A percentile compares a stretch with the other conserved stretches of the same genome.
Evolutionary conservation across 2,888 invertebrate species (phyloP).

Genomic region (Andrena camellia): DNA sequence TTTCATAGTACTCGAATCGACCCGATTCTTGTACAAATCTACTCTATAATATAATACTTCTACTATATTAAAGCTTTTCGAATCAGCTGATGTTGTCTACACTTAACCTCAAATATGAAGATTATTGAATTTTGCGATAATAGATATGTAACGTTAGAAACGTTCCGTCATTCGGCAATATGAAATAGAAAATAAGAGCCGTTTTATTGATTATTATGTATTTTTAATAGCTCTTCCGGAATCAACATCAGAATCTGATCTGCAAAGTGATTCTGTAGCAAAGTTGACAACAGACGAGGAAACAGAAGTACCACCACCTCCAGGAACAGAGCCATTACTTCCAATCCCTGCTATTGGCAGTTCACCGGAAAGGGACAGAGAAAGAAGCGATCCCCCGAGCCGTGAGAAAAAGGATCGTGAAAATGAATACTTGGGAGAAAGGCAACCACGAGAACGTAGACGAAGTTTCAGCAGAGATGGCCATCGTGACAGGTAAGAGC

Average conservation of each 20-base stretch:
- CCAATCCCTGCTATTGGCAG: constrained; percentile 80
- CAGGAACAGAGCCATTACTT: constrained; percentile 82
- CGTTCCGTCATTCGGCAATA: background rate
- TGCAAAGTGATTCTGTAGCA: constrained; percentile 73
- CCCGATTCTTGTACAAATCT: constrained; percentile 12
- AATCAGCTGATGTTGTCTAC: constrained; percentile 39
- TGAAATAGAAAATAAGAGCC: background rate
- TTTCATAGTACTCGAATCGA: background rate
- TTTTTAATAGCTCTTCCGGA: constrained; percentile 71
- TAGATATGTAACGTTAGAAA: background rate
- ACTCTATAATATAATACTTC: constrained; percentile 1
- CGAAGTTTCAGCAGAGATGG: constrained; percentile 82
- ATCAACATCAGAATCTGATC: constrained; percentile 73
- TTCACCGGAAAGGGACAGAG: constrained; percentile 73
- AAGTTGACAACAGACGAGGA: constrained; percentile 80
- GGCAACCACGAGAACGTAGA: constrained; percentile 80
- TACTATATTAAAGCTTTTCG: constrained; percentile 18
- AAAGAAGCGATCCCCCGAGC: constrained; percentile 64
- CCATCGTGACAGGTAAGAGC: constrained; percentile 80
- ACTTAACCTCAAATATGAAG: constrained; percentile 62
- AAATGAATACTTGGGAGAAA: constrained; percentile 78
- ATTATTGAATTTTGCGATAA: background rate
- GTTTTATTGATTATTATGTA: constrained; percentile 24
- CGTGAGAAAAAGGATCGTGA: constrained; percentile 77
- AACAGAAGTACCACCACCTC: constrained; percentile 82